Percentiles rank a stretch among this genome's conserved stretches.
Evolutionary conservation across 1,140 invertebrate species (phyloP).

Genomic region (Nylanderia fulva): DNA sequence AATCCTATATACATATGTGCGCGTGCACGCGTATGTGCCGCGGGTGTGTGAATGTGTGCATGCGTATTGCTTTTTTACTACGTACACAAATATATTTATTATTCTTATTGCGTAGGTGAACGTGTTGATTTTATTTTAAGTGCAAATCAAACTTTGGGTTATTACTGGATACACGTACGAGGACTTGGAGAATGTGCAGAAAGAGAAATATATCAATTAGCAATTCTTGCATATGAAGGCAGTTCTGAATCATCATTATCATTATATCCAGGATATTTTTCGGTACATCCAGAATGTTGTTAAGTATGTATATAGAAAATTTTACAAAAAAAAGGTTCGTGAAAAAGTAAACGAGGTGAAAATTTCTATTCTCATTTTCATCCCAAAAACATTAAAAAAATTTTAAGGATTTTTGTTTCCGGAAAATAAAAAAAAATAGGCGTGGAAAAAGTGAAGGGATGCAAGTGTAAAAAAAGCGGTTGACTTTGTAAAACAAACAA

Average conservation of each 20-base stretch:
- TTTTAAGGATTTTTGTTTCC: too few relatives aligned
- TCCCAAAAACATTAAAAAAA: too few relatives aligned
- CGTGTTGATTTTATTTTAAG: constrained; percentile 88
- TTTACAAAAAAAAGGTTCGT: background rate
- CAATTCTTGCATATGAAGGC: constrained; percentile 61
- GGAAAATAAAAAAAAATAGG: too few relatives aligned
- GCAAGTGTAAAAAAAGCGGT: too few relatives aligned
- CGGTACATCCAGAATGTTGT: background rate
- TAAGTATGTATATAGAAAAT: constrained; percentile 29
- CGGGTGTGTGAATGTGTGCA: too few relatives aligned
- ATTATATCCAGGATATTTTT: constrained; percentile 14
- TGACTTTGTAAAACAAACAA: too few relatives aligned
- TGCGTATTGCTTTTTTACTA: too few relatives aligned
- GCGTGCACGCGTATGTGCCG: too few relatives aligned
- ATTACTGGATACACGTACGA: constrained; percentile 87
- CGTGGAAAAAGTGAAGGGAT: too few relatives aligned
- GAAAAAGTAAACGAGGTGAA: too few relatives aligned
- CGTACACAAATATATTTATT: background rate
- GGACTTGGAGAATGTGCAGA: constrained; percentile 84
- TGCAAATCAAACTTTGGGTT: constrained; percentile 84
- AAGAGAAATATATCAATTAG: constrained; percentile 57
- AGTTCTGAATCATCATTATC: constrained; percentile 12
- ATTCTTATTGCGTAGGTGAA: constrained; percentile 85
- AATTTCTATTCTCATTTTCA: too few relatives aligned
- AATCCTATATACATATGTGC: too few relatives aligned